A percentile compares a stretch with the other conserved stretches of the same genome.
These are phyloP conservation scores for Porites evermanni DNA, from an alignment of 92 coral and sea anemone species.

Conservation along the genomic window DNA sequence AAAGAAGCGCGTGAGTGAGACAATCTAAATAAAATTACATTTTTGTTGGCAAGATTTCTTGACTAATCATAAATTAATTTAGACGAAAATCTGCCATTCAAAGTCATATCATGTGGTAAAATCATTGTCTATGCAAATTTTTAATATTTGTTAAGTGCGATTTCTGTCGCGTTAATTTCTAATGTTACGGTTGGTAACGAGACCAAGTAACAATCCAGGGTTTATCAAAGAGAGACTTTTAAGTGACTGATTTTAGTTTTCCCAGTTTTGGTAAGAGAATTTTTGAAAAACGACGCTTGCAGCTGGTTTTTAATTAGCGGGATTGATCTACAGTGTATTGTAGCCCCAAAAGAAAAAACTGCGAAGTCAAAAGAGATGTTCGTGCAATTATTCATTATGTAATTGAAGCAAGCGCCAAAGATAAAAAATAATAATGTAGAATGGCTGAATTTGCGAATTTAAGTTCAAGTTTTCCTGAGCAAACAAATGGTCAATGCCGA, in stretches of 20 bases:
- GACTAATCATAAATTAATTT: background rate
- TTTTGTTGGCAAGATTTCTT: background rate
- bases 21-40: background rate
- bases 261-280: no score
- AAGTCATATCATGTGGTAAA: background rate
- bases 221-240: no score
- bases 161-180: background rate
- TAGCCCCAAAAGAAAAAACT: no score
- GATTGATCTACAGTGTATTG: no score
- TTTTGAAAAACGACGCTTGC: no score
- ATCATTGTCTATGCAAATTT: background rate
- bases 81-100: background rate
- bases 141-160: background rate
- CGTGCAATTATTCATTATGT: no score
- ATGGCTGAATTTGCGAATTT: background rate
- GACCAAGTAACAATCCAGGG: no score
- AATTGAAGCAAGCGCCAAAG: background rate
- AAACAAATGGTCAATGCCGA: constrained; percentile 28
- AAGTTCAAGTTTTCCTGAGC: background rate
- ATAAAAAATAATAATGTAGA: no score
- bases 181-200: background rate
- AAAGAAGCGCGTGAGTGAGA: background rate
- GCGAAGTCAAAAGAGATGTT: no score
- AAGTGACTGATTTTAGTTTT: background rate
- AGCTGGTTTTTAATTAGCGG: no score